These are phyloP conservation scores for Cataglyphis livida DNA, from an alignment of 2,888 invertebrate genomes.

Conservation along the genomic window DNA sequence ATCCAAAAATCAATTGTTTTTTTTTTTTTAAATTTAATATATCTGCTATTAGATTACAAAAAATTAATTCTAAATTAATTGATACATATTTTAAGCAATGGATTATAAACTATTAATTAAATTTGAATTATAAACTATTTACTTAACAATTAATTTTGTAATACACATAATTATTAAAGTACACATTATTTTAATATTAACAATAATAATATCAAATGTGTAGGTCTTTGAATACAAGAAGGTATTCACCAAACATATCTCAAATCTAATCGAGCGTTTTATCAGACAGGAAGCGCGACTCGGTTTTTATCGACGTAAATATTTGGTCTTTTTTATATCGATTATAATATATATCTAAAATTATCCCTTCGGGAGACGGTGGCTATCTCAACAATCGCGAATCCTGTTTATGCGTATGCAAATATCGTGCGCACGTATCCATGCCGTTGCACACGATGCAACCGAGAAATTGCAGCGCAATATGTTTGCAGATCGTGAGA, in stretches of 20 bases:
- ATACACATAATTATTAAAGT: background rate
- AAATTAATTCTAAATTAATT: background rate
- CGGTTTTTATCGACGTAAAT: conserved; percentile 20
- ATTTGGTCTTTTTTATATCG: conserved; percentile 33
- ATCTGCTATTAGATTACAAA: background rate
- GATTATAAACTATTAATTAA: background rate
- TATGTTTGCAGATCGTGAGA: conserved; percentile 58
- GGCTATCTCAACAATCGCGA: conserved; percentile 54
- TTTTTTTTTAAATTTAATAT: background rate
- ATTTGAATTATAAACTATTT: background rate
- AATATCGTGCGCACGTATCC: conserved; percentile 36
- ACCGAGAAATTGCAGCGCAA: conserved; percentile 42
- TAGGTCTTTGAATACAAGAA: background rate
- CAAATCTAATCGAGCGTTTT: conserved; percentile 29
- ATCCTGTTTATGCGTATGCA: conserved; percentile 63
- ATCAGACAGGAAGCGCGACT: conserved; percentile 15
- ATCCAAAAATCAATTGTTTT: background rate
- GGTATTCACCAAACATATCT: background rate
- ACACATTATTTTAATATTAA: conserved; percentile 15
- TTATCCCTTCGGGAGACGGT: conserved; percentile 5
- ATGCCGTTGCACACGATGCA: conserved; percentile 34
- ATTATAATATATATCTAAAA: conserved; percentile 24
- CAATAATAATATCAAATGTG: background rate
- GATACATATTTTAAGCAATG: background rate
- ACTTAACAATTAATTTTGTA: background rate